phyloP scores from a whole-genome alignment of 2,888 invertebrate genomes.

The Platycheirus rosarum region DNA sequence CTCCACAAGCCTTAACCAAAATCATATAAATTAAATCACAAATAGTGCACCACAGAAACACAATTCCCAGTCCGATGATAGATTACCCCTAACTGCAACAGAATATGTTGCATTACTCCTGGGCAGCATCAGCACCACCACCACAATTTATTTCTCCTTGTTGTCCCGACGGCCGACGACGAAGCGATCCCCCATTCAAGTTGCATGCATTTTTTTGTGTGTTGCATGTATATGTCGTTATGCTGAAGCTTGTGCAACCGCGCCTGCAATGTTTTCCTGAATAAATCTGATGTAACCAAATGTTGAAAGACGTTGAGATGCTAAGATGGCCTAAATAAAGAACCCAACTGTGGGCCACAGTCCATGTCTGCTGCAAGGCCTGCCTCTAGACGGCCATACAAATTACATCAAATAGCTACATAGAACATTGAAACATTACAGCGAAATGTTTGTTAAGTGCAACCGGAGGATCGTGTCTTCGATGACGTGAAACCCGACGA shows the following conservation, averaged over 20 bases:
- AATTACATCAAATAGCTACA: slow-evolving; percentile 52
- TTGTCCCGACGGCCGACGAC: slow-evolving; percentile 17
- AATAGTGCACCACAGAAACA: slow-evolving; percentile 43
- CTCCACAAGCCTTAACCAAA: slow-evolving; percentile 24
- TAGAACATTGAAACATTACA: slow-evolving; percentile 54
- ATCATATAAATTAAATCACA: slow-evolving; percentile 57
- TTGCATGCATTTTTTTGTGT: slow-evolving; percentile 46
- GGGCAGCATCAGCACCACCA: slow-evolving; percentile 10
- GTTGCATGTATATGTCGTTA: slow-evolving; percentile 14
- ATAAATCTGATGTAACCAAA: slow-evolving; percentile 63
- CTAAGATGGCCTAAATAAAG: slow-evolving; percentile 64
- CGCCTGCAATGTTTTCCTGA: slow-evolving; percentile 57
- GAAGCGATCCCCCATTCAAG: slow-evolving; percentile 33
- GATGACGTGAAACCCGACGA: slow-evolving; percentile 20
- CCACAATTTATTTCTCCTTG: slow-evolving; percentile 25
- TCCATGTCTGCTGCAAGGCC: slow-evolving; percentile 29
- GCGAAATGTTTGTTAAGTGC: slow-evolving; percentile 56
- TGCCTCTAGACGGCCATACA: slow-evolving; percentile 44
- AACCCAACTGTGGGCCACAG: slow-evolving; percentile 17
- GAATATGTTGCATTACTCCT: slow-evolving; percentile 41
- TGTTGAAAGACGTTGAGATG: slow-evolving; percentile 68
- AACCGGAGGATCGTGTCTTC: slow-evolving; percentile 48
- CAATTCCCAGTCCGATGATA: slow-evolving; percentile 46
- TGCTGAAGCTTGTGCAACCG: slow-evolving; percentile 52
- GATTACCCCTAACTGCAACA: slow-evolving; percentile 45